Conservation (phyloP, 2,113 vertebrate species). For the Dromaius novaehollandiae region DNA sequence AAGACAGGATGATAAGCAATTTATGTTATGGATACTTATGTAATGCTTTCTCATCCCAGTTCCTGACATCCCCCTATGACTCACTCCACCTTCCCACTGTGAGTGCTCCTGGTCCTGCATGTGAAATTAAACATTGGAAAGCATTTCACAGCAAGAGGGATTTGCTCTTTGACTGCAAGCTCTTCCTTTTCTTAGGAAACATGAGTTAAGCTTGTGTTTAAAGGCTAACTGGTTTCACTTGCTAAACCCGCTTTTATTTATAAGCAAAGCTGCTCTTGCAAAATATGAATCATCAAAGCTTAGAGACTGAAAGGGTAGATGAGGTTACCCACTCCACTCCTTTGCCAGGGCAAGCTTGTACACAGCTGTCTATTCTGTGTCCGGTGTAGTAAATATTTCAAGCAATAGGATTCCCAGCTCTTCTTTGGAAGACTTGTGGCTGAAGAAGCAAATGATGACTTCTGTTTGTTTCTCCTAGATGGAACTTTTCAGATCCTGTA, state of each 20-base stretch:
- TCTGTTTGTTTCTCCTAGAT: not conserved
- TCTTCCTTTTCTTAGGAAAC: slow-evolving; percentile 37
- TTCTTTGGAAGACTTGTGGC: not conserved
- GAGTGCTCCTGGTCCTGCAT: slow-evolving; percentile 31
- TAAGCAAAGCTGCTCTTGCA: slow-evolving; percentile 41
- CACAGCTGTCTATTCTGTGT: not conserved
- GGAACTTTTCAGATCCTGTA: not conserved
- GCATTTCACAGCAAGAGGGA: slow-evolving; percentile 9
- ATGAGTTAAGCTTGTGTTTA: not conserved
- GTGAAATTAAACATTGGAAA: slow-evolving; percentile 40
- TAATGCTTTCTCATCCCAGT: slow-evolving; percentile 31
- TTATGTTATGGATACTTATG: slow-evolving; percentile 10
- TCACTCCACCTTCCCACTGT: slow-evolving; percentile 38
- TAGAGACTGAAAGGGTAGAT: slow-evolving; percentile 29
- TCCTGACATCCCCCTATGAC: slow-evolving; percentile 38
- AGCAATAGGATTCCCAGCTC: not conserved
- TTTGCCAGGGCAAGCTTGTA: not conserved
- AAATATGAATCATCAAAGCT: slow-evolving; percentile 54
- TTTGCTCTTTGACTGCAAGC: slow-evolving; percentile 29
- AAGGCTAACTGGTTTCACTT: slow-evolving; percentile 40
- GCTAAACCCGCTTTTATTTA: slow-evolving; percentile 58
- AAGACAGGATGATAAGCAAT: slow-evolving; percentile 25
- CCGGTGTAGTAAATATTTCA: not conserved
- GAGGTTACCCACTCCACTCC: slow-evolving; percentile 33
- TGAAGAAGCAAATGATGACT: not conserved